Conservation (phyloP, 2,888 invertebrate species). For the Pseudococcus longispinus region DNA sequence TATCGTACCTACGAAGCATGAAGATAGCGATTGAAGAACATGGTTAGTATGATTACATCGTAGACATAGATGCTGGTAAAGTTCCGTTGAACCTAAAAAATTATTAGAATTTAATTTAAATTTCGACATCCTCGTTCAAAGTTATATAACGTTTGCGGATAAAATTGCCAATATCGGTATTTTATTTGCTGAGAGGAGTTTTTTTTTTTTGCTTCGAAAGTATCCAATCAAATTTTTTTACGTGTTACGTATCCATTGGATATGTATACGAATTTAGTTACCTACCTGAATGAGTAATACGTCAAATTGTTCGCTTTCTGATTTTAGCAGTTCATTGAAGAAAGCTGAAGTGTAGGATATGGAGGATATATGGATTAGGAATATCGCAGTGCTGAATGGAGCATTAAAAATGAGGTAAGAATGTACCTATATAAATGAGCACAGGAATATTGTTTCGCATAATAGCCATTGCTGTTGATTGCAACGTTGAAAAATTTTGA, state of each 20-base stretch:
- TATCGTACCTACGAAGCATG: constrained; percentile 24
- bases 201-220: neutral
- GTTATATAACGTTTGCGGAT: constrained; percentile 14
- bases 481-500: too few species aligned
- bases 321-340: too few species aligned
- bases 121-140: neutral
- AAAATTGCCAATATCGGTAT: neutral
- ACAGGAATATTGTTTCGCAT: too few species aligned
- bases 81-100: neutral
- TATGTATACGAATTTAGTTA: neutral
- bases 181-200: neutral
- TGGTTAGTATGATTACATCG: neutral
- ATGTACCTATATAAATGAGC: too few species aligned
- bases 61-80: neutral
- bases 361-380: too few species aligned
- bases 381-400: too few species aligned
- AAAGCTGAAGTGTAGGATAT: too few species aligned
- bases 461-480: too few species aligned
- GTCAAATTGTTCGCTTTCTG: too few species aligned
- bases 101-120: neutral
- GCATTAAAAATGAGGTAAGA: too few species aligned
- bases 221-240: neutral
- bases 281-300: too few species aligned
- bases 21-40: neutral
- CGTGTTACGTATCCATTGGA: neutral